Evolutionary conservation across 64 coral and sea anemone species (phyloP).

Genomic region (Pachyseris speciosa): DNA sequence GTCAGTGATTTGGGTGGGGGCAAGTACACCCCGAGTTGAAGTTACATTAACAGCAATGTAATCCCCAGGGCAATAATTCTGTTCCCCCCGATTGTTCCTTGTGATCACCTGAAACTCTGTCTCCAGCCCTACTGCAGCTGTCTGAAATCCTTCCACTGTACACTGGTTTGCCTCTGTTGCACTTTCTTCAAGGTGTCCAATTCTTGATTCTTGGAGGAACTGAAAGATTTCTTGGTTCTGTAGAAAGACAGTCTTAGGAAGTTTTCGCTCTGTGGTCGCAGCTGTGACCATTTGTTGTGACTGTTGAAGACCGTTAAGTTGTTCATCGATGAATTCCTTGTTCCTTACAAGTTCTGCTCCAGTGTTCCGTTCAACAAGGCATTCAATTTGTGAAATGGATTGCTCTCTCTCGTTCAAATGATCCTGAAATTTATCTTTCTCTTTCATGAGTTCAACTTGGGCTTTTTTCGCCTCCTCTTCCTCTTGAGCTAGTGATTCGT

Average conservation of each 20-base stretch:
- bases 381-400: not conserved
- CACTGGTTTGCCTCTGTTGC: not conserved
- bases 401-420: not conserved
- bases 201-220: not conserved
- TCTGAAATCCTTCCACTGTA: not conserved
- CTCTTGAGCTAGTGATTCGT: no score
- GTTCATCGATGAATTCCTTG: not conserved
- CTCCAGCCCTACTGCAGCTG: not conserved
- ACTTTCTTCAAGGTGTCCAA: not conserved
- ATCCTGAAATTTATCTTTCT: not conserved
- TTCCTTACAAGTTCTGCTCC: not conserved
- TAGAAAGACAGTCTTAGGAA: not conserved
- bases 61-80: not conserved
- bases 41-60: not conserved
- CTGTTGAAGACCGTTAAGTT: not conserved
- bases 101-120: not conserved
- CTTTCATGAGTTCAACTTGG: no score
- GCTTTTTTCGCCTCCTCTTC: no score
- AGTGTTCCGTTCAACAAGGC: not conserved
- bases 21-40: not conserved
- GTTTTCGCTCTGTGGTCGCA: not conserved
- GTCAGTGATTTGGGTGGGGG: not conserved
- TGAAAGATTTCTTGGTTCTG: not conserved
- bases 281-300: no score
- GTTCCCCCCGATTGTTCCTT: not conserved